Evolutionary conservation across 2,888 invertebrate species (phyloP).

Genomic region (Onchidella celtica): DNA sequence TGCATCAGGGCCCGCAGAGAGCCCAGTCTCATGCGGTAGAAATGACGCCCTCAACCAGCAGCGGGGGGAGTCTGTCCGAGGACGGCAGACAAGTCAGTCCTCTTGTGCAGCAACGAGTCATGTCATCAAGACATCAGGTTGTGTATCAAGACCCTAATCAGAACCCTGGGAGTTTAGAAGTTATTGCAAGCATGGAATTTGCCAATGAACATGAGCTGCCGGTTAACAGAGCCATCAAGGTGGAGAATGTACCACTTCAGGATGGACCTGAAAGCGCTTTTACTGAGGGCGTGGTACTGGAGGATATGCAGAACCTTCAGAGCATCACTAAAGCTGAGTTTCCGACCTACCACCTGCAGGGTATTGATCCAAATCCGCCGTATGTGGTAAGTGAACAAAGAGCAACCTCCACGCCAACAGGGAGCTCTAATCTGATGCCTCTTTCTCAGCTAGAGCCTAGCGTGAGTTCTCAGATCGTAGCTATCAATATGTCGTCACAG

Average conservation of each 20-base stretch:
- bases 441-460: slow-evolving; percentile 36
- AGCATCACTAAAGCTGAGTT: slow-evolving; percentile 22
- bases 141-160: slow-evolving; percentile 10
- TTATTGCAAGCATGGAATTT: slow-evolving; percentile 3
- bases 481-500: slow-evolving; percentile 39
- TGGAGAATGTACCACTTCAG: slow-evolving; percentile 22
- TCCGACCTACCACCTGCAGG: slow-evolving; percentile 16
- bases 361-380: background rate
- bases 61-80: background rate
- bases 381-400: slow-evolving; percentile 14
- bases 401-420: background rate
- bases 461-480: slow-evolving; percentile 35
- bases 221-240: slow-evolving; percentile 37
- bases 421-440: slow-evolving; percentile 5
- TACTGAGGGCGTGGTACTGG: slow-evolving; percentile 25
- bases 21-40: slow-evolving; percentile 2
- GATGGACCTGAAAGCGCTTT: slow-evolving; percentile 11
- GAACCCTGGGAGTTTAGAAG: background rate
- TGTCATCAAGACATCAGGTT: slow-evolving; percentile 14
- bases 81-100: background rate
- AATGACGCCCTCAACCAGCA: background rate
- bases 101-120: background rate
- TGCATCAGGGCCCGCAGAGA: background rate
- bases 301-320: slow-evolving; percentile 39
- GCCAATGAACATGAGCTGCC: slow-evolving; percentile 22